Evolutionary conservation across 2,888 invertebrate species (phyloP).

Genomic region (Himalopsyche tibetana): DNA sequence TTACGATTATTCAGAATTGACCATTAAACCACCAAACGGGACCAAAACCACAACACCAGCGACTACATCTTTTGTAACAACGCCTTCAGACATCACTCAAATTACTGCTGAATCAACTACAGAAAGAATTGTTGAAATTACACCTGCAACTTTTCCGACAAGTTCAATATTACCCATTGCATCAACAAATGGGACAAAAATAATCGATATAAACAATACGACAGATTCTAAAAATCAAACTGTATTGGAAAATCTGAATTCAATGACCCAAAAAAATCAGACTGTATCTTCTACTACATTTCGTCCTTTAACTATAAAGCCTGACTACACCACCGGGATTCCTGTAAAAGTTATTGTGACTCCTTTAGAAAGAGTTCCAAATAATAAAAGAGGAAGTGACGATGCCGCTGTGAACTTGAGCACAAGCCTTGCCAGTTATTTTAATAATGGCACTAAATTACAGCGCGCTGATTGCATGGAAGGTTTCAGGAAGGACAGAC

Average conservation of each 20-base stretch:
- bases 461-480: conserved; percentile 62
- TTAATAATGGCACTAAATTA: conserved; percentile 35
- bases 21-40: conserved; percentile 79
- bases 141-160: conserved; percentile 50
- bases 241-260: not conserved
- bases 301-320: conserved; percentile 5
- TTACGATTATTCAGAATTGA: conserved; percentile 85
- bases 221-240: not conserved
- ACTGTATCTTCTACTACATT: not conserved
- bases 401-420: conserved; percentile 43
- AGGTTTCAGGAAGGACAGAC: conserved; percentile 62
- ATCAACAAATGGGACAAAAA: not conserved
- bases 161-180: not conserved
- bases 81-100: not conserved
- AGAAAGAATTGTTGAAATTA: conserved; percentile 63
- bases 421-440: conserved; percentile 12
- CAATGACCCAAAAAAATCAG: not conserved
- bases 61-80: conserved; percentile 46
- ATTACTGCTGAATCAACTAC: conserved; percentile 52
- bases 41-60: conserved; percentile 67
- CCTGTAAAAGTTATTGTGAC: conserved; percentile 63
- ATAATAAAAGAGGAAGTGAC: conserved; percentile 41
- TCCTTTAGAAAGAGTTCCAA: conserved; percentile 59
- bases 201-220: not conserved
- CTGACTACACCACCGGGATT: conserved; percentile 50